Base-by-base conservation (phyloP, 2,797 vertebrate species). In the Pogonophryne albipinna region DNA sequence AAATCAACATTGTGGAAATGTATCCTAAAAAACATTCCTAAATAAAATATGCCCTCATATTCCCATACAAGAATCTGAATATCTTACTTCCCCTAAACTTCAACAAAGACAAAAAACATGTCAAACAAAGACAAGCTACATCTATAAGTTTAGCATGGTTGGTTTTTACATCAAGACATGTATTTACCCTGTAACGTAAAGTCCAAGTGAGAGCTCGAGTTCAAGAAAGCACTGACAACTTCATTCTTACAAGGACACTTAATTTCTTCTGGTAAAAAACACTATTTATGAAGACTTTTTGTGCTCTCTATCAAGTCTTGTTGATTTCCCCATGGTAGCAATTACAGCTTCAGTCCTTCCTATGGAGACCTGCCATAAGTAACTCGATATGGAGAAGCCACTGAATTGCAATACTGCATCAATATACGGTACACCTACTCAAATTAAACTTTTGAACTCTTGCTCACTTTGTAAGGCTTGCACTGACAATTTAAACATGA, bases 271-370 rank as follows among this genome's bases (percentile, higher is more conserved):
- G 23, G 66, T 51, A 63, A 72, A 38, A 51, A 79, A 42, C 0
- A n/a, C 46, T 69, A 59, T 76, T 63, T 76, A 61, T 53, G 52
- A 72, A 58, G 65, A 50, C 13, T 23, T 58, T 27, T 66, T 75
- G 20, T 67, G 45, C 70, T 64, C 59, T 77, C 70, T 66, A 79
- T 67, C 58, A 34, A 68, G 58, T 73, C 27, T 50, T 65, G 66
- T 66, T 76, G 45, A 84, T 77, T 77, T 85, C 71, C 78, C 78
- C 47, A 56, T 71, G 71, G 79, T 58, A 66, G 65, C 68, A 78
- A 79, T 83, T 88, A 80, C 13, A 76, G 59, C 61, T 65, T 49
- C 49, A 61, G 11, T 61, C 47, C 65, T 68, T 74, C 41, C n/a
- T 41, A 69, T 67, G 38, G 63, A 72, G 56, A 58, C 19, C 23